phyloP scores from a whole-genome alignment of 2,888 invertebrate species.

The Leucophora obtusa region DNA sequence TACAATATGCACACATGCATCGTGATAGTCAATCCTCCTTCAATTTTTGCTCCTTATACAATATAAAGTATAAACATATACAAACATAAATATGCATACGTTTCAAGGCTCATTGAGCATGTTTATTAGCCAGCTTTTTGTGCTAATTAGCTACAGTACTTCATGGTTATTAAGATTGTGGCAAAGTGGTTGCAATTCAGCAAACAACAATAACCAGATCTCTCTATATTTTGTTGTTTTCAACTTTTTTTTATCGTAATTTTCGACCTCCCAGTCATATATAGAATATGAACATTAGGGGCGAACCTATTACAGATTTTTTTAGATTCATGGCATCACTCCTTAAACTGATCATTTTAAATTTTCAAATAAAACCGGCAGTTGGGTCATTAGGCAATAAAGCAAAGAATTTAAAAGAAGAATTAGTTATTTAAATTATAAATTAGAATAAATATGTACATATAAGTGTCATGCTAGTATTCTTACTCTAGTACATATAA shows the following conservation, averaged over 20 bases:
- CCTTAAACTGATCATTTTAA: too few relatives aligned
- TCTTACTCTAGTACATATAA: too few relatives aligned
- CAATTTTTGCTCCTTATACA: constrained; percentile 34
- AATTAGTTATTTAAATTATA: too few relatives aligned
- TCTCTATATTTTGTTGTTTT: constrained; percentile 26
- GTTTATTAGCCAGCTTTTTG: constrained; percentile 77
- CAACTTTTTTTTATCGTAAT: background rate
- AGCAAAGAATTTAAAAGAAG: too few relatives aligned
- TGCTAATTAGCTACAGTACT: constrained; percentile 77
- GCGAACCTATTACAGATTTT: too few relatives aligned
- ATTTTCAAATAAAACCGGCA: too few relatives aligned
- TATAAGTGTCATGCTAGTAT: too few relatives aligned
- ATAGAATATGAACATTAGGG: background rate
- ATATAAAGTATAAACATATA: constrained; percentile 18
- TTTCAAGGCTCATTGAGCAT: constrained; percentile 75
- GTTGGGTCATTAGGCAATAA: too few relatives aligned
- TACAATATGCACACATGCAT: constrained; percentile 9
- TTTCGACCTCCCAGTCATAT: constrained; percentile 31
- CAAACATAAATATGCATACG: constrained; percentile 55
- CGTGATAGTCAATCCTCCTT: constrained; percentile 38
- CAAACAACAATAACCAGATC: constrained; percentile 60
- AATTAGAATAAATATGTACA: too few relatives aligned
- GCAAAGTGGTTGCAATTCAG: constrained; percentile 72
- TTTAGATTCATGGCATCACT: too few relatives aligned
- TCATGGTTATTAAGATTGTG: constrained; percentile 77